Evolutionary conservation across 2,888 invertebrate species (phyloP).

Genomic region (Polyommatus icarus): DNA sequence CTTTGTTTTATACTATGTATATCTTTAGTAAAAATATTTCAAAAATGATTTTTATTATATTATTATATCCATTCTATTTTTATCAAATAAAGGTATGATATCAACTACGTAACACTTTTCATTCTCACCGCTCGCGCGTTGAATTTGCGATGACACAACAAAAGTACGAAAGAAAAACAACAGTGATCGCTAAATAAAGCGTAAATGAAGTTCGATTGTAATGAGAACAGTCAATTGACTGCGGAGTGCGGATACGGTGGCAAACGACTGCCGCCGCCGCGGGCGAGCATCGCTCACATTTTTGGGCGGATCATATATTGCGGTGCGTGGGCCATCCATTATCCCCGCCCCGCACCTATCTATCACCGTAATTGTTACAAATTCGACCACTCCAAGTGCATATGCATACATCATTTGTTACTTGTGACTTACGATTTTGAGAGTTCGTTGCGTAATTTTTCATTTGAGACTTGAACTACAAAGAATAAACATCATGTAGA

Average conservation of each 20-base stretch:
- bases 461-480: not conserved
- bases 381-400: constrained; percentile 15
- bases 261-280: not conserved
- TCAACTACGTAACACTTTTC: not conserved
- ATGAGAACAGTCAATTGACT: not conserved
- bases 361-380: constrained; percentile 29
- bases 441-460: not conserved
- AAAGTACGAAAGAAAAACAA: not conserved
- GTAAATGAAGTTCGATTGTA: constrained; percentile 10
- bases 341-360: constrained; percentile 24
- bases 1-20: no score
- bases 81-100: not conserved
- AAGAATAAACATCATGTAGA: not conserved
- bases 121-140: no score
- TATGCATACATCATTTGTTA: constrained; percentile 4
- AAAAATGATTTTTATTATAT: no score
- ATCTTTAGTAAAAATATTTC: no score
- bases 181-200: not conserved
- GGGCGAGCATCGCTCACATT: constrained; percentile 16
- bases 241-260: not conserved
- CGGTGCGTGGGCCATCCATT: constrained; percentile 24
- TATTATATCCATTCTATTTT: no score
- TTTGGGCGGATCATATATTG: constrained; percentile 24
- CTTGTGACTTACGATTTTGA: not conserved
- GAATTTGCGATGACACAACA: no score